Evolutionary conservation across 1,140 invertebrate genomes (phyloP), one percentile per base, ranked within the genome.

Genomic region (Camponotus floridanus): DNA sequence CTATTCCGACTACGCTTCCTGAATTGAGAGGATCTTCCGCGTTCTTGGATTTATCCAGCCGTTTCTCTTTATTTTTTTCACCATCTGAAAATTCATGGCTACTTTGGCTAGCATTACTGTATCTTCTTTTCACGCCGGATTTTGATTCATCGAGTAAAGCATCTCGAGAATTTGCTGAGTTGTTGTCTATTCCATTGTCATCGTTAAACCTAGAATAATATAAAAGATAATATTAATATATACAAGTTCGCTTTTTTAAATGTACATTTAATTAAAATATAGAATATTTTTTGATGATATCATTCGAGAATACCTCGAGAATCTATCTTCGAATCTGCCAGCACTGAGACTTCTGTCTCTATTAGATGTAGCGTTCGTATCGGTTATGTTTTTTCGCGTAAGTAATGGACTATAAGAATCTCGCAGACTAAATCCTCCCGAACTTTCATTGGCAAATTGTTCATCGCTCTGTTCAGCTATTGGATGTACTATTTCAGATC

Each of bases 381-480:
- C 91, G 45, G 88, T 91, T 76, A 74, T 90, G 64, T 88, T 93
- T 93, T 95, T 96, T 57, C 96, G 93, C 90, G 96, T 96, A 1
- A 96, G 96, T 91, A 97, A 96, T 61, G 96, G 96, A 76, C 96
- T 97, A 91, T 97, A 96, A 0, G 96, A 97, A 45, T 97, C 97
- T 87, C 96, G 96, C 18, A 94, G 81, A 45, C 91, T 93, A 48
- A 87, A 94, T 64, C 91, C 92, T 21, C 91, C 91, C 11, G 93
- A 89, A 88, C 91, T 95, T 78, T 95, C 94, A 87, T 94, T 93
- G 71, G 91, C 88, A 83, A 95, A 94, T 95, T 97, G 97, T 94
- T 98, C 97, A 92, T 98, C 97, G 26, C 96, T 97, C 92, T 98
- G 97, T 95, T 98, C 97, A 3, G 97, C 97, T 91, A 98, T 98